phyloP scores from a whole-genome alignment of 2,888 invertebrate species.

The Leptinotarsa juncta region DNA sequence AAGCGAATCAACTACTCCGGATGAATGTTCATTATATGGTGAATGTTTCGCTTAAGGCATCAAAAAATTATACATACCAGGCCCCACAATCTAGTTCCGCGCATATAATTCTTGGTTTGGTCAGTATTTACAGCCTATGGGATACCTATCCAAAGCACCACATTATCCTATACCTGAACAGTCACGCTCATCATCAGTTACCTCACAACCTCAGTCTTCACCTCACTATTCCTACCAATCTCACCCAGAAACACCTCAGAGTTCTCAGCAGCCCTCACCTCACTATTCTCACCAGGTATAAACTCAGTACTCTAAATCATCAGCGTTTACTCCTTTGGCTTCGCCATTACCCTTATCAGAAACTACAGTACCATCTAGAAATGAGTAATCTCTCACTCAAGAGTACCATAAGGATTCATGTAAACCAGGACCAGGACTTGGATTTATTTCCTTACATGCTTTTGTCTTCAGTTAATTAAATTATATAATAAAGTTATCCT shows the following conservation, averaged over 20 bases:
- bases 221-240: constrained; percentile 1
- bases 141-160: constrained; percentile 15
- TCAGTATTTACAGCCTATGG: constrained; percentile 20
- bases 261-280: not conserved
- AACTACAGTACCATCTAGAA: no score
- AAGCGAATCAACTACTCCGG: constrained; percentile 15
- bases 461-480: not conserved
- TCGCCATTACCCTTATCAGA: no score
- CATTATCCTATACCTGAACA: constrained; percentile 12
- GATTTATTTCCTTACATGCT: constrained; percentile 18
- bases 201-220: constrained; percentile 4
- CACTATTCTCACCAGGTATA: not conserved
- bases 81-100: constrained; percentile 14
- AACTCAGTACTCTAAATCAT: not conserved
- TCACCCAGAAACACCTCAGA: not conserved
- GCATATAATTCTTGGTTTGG: constrained; percentile 20
- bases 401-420: no score
- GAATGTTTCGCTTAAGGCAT: not conserved
- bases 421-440: not conserved
- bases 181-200: constrained; percentile 17
- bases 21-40: constrained; percentile 23
- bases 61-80: constrained; percentile 18
- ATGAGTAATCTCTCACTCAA: no score
- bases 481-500: constrained; percentile 4
- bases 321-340: no score